Evolutionary conservation across 2,113 vertebrate species (phyloP).

Genomic region (Cavia aperea): DNA sequence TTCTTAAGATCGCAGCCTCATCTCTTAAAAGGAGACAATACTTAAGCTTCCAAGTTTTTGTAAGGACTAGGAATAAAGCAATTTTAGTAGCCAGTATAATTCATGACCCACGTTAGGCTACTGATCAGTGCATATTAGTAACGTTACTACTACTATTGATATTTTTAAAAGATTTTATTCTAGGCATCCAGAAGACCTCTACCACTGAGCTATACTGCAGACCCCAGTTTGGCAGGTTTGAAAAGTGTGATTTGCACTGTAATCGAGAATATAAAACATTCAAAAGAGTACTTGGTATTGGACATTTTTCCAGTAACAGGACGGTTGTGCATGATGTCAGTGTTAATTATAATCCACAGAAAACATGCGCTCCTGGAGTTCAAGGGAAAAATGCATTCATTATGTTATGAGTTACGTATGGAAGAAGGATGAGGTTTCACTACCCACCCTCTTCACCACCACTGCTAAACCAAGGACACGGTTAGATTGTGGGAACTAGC

Average conservation of each 20-base stretch:
- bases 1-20: not conserved
- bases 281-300: not conserved
- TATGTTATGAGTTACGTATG: not conserved
- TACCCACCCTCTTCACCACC: not conserved
- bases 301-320: not conserved
- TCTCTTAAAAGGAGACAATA: conserved; percentile 3
- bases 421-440: conserved; percentile 13
- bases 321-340: not conserved
- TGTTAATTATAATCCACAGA: not conserved
- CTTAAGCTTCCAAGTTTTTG: not conserved
- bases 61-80: not conserved
- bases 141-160: not conserved
- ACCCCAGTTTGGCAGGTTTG: conserved; percentile 10
- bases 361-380: not conserved
- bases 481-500: not conserved
- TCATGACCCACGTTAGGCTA: not conserved
- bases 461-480: not conserved
- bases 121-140: not conserved
- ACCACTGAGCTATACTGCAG: not conserved
- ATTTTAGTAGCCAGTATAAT: not conserved
- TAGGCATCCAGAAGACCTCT: not conserved
- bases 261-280: conserved; percentile 38
- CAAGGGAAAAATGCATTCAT: not conserved
- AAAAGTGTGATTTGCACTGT: not conserved
- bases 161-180: not conserved